Base-by-base conservation (phyloP, 2,797 vertebrate species). In the Peromyscus melanophrys region DNA sequence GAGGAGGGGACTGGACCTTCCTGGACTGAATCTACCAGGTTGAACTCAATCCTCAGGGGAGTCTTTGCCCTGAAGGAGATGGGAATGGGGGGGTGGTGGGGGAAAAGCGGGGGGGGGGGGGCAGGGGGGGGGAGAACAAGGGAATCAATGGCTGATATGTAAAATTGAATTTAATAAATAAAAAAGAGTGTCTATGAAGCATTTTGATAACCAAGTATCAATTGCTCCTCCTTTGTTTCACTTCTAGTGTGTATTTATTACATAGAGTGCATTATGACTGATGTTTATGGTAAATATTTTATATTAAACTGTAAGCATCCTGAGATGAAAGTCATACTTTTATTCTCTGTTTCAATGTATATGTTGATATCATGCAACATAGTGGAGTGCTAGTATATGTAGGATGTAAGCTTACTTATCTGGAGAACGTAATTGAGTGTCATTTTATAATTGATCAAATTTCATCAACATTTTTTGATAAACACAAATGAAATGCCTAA, bases 401-500 rank as follows among this genome's bases (percentile, higher is more conserved):
- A 52, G 11, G n/a, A 63, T 63, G 13, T 5, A 69, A 94, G 69
- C 31, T 73, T 61, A 77, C 16, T 59, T 90, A 85, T 83, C 87
- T 93, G 13, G 11, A 83, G 1, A 78, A 59, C 76, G 8, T n/a
- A 76, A 61, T 78, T 93, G 9, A 89, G 16, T 13, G 63, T 82
- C 80, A 89, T 21, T 25, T 88, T 31, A 52, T 16, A 87, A 37
- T 89, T 92, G 75, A 49, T 93, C 85, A 93, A 89, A 91, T 23
- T 37, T 67, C 43, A 96, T 3, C 75, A 12, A 0, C 73, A 78
- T 82, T 95, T 85, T 59, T 25, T 11, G 19, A 52, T n/a, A 94
- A 71, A 94, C 61, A 90, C 27, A 93, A 87, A 80, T 49, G 59
- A 69, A 57, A 93, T 37, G 77, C 6, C 4, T 61, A 97, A 97